Conservation (phyloP, 2,113 vertebrate genomes). For the Eretmochelys imbricata region DNA sequence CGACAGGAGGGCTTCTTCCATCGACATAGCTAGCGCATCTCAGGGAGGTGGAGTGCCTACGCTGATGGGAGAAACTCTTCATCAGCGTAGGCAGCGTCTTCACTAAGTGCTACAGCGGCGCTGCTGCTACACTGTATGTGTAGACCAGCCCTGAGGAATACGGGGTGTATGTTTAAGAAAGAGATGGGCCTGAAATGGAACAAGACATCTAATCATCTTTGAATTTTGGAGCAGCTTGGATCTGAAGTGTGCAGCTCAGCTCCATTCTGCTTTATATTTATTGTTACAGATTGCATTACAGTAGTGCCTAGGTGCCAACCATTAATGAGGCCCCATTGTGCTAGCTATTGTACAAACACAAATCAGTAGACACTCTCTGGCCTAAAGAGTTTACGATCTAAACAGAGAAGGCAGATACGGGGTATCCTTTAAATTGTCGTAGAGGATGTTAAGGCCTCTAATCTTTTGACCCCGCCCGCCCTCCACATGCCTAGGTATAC, state of each 20-base stretch:
- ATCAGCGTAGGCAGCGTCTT: too few species aligned
- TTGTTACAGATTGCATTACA: background rate
- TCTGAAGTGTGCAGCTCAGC: background rate
- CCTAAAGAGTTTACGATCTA: background rate
- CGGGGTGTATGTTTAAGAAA: fast-evolving
- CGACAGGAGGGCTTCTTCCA: background rate
- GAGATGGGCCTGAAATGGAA: fast-evolving
- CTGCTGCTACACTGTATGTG: too few species aligned
- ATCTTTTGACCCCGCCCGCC: fast-evolving
- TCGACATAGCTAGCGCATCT: background rate
- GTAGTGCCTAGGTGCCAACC: background rate
- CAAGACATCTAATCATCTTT: background rate
- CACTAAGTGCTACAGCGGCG: too few species aligned
- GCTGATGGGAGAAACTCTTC: background rate
- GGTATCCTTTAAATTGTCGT: background rate
- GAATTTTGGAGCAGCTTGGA: fast-evolving
- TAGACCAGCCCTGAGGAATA: background rate
- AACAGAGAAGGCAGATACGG: background rate
- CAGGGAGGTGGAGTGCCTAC: background rate
- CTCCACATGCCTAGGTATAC: background rate
- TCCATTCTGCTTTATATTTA: background rate
- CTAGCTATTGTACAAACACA: fast-evolving
- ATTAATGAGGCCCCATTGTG: fast-evolving
- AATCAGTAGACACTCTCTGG: background rate
- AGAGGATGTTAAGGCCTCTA: fast-evolving